Evolutionary conservation across 1,140 invertebrate genomes (phyloP).

Genomic region (Brachionus rubens): DNA sequence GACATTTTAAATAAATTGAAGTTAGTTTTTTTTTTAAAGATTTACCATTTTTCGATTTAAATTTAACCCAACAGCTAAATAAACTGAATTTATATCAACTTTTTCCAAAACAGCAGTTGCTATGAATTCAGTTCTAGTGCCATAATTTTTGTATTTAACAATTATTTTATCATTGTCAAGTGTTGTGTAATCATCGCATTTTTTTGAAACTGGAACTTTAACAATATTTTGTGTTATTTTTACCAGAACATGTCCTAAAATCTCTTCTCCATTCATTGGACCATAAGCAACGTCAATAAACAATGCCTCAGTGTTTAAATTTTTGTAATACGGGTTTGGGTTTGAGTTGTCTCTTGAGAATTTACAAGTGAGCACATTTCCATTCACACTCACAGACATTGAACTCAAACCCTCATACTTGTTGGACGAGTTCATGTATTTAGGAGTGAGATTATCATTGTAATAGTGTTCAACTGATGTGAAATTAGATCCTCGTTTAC

Average conservation of each 20-base stretch:
- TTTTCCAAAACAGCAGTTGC: neutral
- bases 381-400: neutral
- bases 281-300: neutral
- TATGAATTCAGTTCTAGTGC: neutral
- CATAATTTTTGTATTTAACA: slow-evolving; percentile 2
- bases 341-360: slow-evolving; percentile 3
- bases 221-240: neutral
- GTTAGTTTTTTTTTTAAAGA: neutral
- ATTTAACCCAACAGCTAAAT: neutral
- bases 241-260: neutral
- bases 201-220: neutral
- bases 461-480: neutral
- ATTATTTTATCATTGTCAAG: neutral
- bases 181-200: neutral
- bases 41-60: neutral
- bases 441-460: neutral
- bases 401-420: neutral
- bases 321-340: neutral
- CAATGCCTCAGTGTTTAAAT: neutral
- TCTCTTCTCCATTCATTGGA: neutral
- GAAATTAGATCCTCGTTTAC: neutral
- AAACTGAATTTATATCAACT: neutral
- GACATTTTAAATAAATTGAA: too few species aligned
- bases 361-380: neutral
- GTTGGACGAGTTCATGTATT: neutral